A percentile compares a stretch with the other conserved stretches of the same genome.
Evolutionary conservation across 1,140 invertebrate species (phyloP).

Genomic region (Marisa cornuarietis): DNA sequence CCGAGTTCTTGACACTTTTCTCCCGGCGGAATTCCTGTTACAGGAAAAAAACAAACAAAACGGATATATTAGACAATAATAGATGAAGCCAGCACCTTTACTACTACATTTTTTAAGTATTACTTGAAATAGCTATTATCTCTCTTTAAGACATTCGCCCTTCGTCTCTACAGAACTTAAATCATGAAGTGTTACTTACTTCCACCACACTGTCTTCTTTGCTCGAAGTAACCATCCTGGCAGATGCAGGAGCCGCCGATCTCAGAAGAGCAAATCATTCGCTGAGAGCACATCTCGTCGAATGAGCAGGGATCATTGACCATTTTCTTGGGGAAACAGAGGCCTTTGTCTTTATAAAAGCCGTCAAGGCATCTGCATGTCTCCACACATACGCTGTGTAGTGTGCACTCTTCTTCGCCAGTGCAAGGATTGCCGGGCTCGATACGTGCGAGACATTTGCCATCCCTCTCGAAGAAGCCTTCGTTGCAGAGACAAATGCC

Average conservation of each 20-base stretch:
- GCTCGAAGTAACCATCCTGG: constrained; percentile 24
- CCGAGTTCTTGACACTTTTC: constrained; percentile 10
- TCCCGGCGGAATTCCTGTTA: constrained; percentile 12
- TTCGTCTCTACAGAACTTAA: too few species aligned
- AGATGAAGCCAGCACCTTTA: not conserved
- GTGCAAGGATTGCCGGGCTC: constrained; percentile 24
- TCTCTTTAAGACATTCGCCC: too few species aligned
- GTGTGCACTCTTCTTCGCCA: constrained; percentile 23
- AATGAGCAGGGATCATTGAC: constrained; percentile 21
- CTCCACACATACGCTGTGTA: constrained; percentile 24
- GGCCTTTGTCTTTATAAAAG: constrained; percentile 19
- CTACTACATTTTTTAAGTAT: not conserved
- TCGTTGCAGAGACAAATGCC: constrained; percentile 12
- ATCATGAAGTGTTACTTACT: not conserved
- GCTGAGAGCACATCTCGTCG: constrained; percentile 23
- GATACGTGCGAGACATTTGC: constrained; percentile 7
- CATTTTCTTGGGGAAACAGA: constrained; percentile 24
- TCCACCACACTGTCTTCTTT: constrained; percentile 7
- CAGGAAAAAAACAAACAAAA: not conserved
- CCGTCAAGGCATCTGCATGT: constrained; percentile 6
- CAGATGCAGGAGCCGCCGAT: constrained; percentile 21
- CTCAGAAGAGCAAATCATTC: constrained; percentile 22
- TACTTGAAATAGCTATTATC: not conserved
- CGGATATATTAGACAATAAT: not conserved
- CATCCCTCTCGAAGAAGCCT: constrained; percentile 21